Conservation (phyloP, 2,113 vertebrate species). For the Catharus bicknelli region DNA sequence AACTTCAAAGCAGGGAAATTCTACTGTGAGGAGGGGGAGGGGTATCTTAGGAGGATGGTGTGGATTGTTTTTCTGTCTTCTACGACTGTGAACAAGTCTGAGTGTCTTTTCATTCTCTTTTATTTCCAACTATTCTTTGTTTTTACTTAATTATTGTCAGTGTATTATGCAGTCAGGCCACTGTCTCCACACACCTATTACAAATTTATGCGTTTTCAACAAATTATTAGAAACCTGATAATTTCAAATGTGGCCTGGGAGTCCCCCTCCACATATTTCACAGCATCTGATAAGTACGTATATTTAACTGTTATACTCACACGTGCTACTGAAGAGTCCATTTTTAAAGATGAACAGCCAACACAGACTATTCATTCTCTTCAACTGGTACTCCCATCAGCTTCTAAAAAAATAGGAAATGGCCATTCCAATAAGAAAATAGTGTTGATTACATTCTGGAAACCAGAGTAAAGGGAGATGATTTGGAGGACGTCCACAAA, state of each 20-base stretch:
- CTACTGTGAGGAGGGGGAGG: not conserved
- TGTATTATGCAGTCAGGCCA: not conserved
- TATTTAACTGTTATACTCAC: not conserved
- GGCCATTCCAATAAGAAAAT: not conserved
- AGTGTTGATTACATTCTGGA: not conserved
- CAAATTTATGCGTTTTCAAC: not conserved
- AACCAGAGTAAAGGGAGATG: not conserved
- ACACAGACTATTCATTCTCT: not conserved
- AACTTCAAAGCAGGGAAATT: constrained; percentile 22
- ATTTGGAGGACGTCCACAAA: not conserved
- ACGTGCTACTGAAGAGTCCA: not conserved
- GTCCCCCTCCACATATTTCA: not conserved
- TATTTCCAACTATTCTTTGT: not conserved
- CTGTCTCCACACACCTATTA: not conserved
- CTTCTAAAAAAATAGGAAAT: not conserved
- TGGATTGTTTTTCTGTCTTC: not conserved
- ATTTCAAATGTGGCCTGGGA: not conserved
- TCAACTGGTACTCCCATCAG: not conserved
- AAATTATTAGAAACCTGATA: not conserved
- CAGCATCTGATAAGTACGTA: not conserved
- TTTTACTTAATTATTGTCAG: not conserved
- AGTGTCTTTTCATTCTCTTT: not conserved
- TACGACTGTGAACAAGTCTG: not conserved
- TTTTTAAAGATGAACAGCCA: not conserved
- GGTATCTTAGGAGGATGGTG: not conserved